These are phyloP conservation scores for Erpobdella octoculata DNA, from an alignment of 2,888 invertebrate species.

Conservation along the genomic window DNA sequence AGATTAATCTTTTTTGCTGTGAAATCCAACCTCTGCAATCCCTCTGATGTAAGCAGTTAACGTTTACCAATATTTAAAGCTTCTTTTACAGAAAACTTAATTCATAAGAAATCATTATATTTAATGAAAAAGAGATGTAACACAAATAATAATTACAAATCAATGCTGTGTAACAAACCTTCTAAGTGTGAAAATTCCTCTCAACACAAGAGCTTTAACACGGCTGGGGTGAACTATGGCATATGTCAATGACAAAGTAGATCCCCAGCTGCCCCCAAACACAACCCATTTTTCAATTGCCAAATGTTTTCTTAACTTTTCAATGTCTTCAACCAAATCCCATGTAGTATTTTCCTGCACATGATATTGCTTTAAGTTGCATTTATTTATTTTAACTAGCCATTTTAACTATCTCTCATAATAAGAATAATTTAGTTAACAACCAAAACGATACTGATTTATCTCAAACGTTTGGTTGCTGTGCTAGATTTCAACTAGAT, in stretches of 20 bases:
- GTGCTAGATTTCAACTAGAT: too few relatives aligned
- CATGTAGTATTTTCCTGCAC: conserved; percentile 48
- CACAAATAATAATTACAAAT: neutral
- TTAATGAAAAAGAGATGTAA: neutral
- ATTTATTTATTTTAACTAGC: too few relatives aligned
- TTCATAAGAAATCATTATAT: neutral
- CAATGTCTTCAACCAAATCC: conserved; percentile 47
- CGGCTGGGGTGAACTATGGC: conserved; percentile 44
- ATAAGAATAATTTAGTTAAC: neutral
- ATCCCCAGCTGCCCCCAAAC: conserved; percentile 50
- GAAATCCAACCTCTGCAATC: too few relatives aligned
- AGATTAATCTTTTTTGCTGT: too few relatives aligned
- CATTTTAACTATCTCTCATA: too few relatives aligned
- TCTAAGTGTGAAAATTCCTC: conserved; percentile 44
- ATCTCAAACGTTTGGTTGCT: neutral
- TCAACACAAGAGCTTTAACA: conserved; percentile 45
- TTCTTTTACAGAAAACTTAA: too few relatives aligned
- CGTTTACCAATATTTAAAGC: too few relatives aligned
- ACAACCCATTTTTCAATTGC: conserved; percentile 47
- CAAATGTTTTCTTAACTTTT: conserved; percentile 43
- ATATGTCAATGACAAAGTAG: conserved; percentile 44
- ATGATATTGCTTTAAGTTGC: too few relatives aligned
- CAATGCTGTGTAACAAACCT: conserved; percentile 31
- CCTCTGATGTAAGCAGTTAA: too few relatives aligned
- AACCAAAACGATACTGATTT: neutral